Evolutionary conservation across 2,888 invertebrate species (phyloP), one percentile per base, ranked within the genome.

Genomic region (Dorcus parallelipipedus): DNA sequence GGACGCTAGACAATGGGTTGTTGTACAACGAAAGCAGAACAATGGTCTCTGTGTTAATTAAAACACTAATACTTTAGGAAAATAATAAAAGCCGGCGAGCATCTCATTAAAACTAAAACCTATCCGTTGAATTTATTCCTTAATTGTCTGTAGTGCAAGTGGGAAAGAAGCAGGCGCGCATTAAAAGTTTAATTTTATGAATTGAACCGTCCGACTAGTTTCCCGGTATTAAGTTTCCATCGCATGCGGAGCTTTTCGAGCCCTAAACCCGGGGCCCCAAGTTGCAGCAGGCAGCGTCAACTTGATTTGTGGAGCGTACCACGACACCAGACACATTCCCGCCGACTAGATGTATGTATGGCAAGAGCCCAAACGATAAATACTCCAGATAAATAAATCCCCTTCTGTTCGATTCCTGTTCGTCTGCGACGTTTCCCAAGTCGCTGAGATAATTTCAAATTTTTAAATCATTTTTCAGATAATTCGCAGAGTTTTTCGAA

Each of bases 101-200:
- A 45, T 45, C 45, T 45, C 45, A 45, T 45, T 45, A 45, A 45
- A 45, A 20, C 20, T 20, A 45, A 45, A 45, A 45, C 26, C 45
- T 23, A 45, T 45, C 23, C 45, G 45, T 10, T 17, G 17, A 45
- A 45, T 45, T 45, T 45, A 45, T 45, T 45, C 23, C 45, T 17
- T 45, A 45, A 45, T 10, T 45, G 45, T 10, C 45, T 45, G n/a
- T 17, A 10, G n/a, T 23, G 45, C n/a, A 38, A 49, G 49, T 33
- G 14, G n/a, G n/a, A 20, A 49, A 49, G 49, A 49, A 49, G 33
- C 14, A 9, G 23, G 49, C 49, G 10, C 49, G 38, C 38, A 49
- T 49, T 49, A 49, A 49, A 49, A 49, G 49, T 49, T 49, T 49
- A 49, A 49, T 49, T 49, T 49, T 49, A 49, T 49, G 49, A 49